These are phyloP conservation scores for Drosophila asahinai DNA, from an alignment of 1,140 invertebrate genomes.

Conservation along the genomic window DNA sequence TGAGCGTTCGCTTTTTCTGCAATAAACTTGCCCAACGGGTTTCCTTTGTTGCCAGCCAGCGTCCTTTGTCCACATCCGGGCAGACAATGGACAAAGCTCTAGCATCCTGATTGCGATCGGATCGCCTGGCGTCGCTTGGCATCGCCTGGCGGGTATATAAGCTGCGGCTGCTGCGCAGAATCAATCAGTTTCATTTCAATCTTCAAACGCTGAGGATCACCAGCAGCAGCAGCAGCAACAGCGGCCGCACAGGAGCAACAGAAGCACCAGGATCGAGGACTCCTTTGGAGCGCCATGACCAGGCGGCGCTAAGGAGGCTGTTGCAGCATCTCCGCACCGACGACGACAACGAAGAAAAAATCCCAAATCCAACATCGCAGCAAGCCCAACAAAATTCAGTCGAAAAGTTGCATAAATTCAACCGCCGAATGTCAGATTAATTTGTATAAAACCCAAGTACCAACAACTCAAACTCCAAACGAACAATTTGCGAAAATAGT, in stretches of 20 bases:
- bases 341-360: conserved; percentile 17
- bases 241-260: conserved; percentile 48
- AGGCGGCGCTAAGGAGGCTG: conserved; percentile 64
- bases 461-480: conserved; percentile 34
- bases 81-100: conserved; percentile 80
- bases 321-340: conserved; percentile 59
- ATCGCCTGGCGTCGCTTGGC: conserved; percentile 50
- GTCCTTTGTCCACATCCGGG: conserved; percentile 67
- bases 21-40: conserved; percentile 82
- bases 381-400: conserved; percentile 55
- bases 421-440: conserved; percentile 83
- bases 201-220: conserved; percentile 76
- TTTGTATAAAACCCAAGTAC: conserved; percentile 60
- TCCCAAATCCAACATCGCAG: conserved; percentile 41
- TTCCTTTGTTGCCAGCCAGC: conserved; percentile 61
- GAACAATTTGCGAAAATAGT: conserved; percentile 57
- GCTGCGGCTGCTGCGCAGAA: conserved; percentile 75
- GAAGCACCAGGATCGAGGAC: conserved; percentile 63
- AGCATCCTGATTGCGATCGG: conserved; percentile 63
- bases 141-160: conserved; percentile 71
- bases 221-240: conserved; percentile 64
- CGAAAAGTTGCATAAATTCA: conserved; percentile 56
- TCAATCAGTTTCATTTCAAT: conserved; percentile 85
- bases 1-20: conserved; percentile 69
- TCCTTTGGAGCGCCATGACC: conserved; percentile 58